These are phyloP conservation scores for Chloromyia formosa DNA, from an alignment of 2,888 invertebrate species.

Conservation along the genomic window DNA sequence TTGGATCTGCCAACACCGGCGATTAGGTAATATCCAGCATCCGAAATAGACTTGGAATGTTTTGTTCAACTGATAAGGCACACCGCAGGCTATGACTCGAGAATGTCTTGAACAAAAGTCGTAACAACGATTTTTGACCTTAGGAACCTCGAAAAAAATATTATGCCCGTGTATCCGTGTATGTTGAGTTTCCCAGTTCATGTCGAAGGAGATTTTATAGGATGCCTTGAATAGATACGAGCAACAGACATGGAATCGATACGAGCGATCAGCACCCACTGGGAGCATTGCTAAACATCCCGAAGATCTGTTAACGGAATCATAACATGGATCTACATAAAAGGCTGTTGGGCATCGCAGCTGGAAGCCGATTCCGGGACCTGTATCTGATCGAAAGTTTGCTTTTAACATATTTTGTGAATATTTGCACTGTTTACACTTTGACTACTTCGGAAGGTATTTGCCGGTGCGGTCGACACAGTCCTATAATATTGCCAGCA, in stretches of 20 bases:
- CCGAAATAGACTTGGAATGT: constrained; percentile 22
- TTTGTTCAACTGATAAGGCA: constrained; percentile 30
- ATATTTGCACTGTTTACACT: constrained; percentile 38
- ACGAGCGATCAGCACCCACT: constrained; percentile 39
- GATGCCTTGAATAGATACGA: constrained; percentile 19
- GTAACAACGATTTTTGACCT: constrained; percentile 32
- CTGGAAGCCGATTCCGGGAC: constrained; percentile 52
- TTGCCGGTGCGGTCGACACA: neutral
- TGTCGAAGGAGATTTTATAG: constrained; percentile 29
- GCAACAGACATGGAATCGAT: constrained; percentile 28
- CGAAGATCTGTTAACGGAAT: constrained; percentile 54
- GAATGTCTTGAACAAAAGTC: constrained; percentile 21
- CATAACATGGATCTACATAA: constrained; percentile 55
- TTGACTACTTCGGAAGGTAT: constrained; percentile 22
- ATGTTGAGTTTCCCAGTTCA: constrained; percentile 8
- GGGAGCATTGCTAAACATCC: constrained; percentile 50
- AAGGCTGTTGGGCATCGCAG: constrained; percentile 52
- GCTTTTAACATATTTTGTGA: constrained; percentile 39
- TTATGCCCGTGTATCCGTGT: constrained; percentile 24
- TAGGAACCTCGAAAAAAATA: constrained; percentile 25
- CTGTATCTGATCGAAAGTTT: constrained; percentile 37
- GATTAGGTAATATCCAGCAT: constrained; percentile 5
- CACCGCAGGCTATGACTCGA: constrained; percentile 15
- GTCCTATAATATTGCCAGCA: neutral
- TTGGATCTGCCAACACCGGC: constrained; percentile 8